phyloP scores from a whole-genome alignment of 2,888 invertebrate species.

The Odiellus spinosus region DNA sequence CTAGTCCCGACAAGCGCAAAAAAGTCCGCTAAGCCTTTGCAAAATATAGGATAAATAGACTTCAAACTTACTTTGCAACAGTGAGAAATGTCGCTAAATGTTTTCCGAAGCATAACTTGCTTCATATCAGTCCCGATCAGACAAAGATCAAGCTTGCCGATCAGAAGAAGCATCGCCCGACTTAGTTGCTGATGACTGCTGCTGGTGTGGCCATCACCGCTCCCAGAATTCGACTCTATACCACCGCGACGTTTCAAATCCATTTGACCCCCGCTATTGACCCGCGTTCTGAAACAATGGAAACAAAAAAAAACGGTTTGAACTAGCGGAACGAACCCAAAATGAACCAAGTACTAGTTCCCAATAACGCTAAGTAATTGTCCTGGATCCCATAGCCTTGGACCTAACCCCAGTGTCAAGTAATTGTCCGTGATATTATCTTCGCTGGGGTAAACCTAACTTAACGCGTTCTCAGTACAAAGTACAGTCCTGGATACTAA shows the following conservation, averaged over 20 bases:
- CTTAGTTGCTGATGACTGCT: slow-evolving; percentile 40
- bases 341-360: too few relatives aligned
- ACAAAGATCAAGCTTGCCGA: slow-evolving; percentile 68
- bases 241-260: slow-evolving; percentile 10
- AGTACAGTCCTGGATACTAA: too few relatives aligned
- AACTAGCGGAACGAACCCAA: too few relatives aligned
- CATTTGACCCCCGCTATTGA: slow-evolving; percentile 7
- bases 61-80: slow-evolving; percentile 55
- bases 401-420: too few relatives aligned
- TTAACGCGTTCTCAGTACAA: too few relatives aligned
- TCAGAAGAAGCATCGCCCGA: slow-evolving; percentile 80
- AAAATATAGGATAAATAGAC: too few relatives aligned
- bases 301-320: background rate
- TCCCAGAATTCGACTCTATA: slow-evolving; percentile 9
- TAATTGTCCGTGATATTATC: too few relatives aligned
- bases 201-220: background rate
- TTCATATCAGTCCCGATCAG: slow-evolving; percentile 87
- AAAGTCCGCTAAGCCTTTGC: too few relatives aligned
- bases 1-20: too few relatives aligned
- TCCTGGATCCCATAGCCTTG: too few relatives aligned
- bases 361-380: too few relatives aligned
- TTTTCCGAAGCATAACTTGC: slow-evolving; percentile 68
- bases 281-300: slow-evolving; percentile 3
- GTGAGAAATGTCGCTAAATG: slow-evolving; percentile 71
- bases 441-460: too few relatives aligned